A percentile compares a stretch with the other conserved stretches of the same genome.
These are phyloP conservation scores for Pelodiscus sinensis DNA, from an alignment of 2,113 vertebrate species.

Conservation along the genomic window DNA sequence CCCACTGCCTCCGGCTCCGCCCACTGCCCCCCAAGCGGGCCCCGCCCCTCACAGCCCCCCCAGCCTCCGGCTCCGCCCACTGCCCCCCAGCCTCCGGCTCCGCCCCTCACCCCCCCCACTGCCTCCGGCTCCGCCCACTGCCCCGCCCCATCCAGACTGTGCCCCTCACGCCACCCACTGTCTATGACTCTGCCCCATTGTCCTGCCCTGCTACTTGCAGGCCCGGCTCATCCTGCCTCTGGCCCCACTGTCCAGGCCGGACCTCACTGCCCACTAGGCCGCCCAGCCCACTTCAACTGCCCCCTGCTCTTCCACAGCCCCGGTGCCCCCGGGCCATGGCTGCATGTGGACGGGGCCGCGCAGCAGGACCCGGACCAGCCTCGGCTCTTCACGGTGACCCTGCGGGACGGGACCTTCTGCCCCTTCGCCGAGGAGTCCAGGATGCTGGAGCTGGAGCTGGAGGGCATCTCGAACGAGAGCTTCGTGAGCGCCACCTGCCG, in stretches of 20 bases:
- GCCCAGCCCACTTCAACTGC: too few relatives aligned
- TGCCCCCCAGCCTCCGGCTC: too few relatives aligned
- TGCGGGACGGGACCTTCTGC: slow-evolving; percentile 44
- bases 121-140: fast-evolving
- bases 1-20: background rate
- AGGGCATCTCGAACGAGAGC: slow-evolving; percentile 30
- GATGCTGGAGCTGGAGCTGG: slow-evolving; percentile 25
- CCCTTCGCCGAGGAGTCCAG: slow-evolving; percentile 29
- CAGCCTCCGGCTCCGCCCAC: background rate
- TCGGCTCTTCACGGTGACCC: background rate
- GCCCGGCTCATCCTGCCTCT: too few relatives aligned
- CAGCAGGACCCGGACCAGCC: fast-evolving
- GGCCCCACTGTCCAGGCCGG: too few relatives aligned
- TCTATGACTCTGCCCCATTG: background rate
- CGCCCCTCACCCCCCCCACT: fast-evolving
- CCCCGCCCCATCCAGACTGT: too few relatives aligned
- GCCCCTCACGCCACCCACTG: background rate
- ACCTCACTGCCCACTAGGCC: too few relatives aligned
- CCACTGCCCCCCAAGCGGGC: background rate
- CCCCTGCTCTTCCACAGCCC: background rate
- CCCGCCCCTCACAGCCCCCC: fast-evolving
- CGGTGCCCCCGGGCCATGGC: background rate
- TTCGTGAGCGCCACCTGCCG: background rate
- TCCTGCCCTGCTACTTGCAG: too few relatives aligned
- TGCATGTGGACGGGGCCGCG: fast-evolving